These are phyloP conservation scores for Arenaria interpres DNA, from an alignment of 2,113 vertebrate species.

Conservation along the genomic window DNA sequence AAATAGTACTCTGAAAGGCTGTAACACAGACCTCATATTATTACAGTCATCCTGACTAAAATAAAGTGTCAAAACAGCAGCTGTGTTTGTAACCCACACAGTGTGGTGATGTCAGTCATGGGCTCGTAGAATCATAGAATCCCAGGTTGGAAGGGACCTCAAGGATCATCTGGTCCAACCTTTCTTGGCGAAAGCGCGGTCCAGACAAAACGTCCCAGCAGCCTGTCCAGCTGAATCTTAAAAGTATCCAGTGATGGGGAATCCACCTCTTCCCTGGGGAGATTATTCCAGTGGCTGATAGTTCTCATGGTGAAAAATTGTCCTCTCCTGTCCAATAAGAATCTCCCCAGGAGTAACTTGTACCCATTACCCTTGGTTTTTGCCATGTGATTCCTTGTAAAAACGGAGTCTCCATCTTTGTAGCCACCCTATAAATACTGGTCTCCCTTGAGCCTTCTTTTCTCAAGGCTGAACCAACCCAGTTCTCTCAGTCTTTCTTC, in stretches of 20 bases:
- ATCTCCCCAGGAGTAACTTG: neutral
- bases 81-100: neutral
- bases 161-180: neutral
- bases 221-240: neutral
- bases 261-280: neutral
- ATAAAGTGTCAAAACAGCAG: neutral
- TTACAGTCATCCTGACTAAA: neutral
- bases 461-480: neutral
- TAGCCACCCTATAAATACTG: neutral
- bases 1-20: neutral
- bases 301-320: neutral
- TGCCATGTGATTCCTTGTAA: neutral
- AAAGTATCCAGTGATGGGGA: neutral
- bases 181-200: neutral
- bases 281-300: neutral
- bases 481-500: neutral
- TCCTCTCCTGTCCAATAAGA: neutral
- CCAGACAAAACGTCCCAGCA: neutral
- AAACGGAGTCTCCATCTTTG: neutral
- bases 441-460: neutral
- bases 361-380: neutral
- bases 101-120: neutral
- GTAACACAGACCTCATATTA: neutral
- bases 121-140: neutral
- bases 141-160: too few relatives aligned